Evolutionary conservation across 2,888 invertebrate species (phyloP).

Genomic region (Drosophila mayaguana): DNA sequence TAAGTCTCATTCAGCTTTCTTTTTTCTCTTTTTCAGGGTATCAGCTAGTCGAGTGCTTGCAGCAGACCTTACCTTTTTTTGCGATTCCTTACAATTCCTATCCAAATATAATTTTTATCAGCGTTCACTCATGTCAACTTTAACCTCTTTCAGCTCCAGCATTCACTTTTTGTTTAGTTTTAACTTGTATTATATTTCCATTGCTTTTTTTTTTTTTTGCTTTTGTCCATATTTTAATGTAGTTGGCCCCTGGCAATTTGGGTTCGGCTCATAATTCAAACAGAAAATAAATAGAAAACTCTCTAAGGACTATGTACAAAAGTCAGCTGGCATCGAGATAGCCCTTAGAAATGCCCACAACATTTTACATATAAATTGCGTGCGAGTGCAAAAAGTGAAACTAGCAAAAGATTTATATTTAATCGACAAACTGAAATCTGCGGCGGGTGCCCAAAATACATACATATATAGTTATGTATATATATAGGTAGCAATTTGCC

Average conservation of each 20-base stretch:
- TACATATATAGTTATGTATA: slow-evolving; percentile 7
- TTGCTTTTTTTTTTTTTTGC: slow-evolving; percentile 27
- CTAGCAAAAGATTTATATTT: slow-evolving; percentile 59
- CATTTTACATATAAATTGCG: slow-evolving; percentile 74
- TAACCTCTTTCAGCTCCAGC: slow-evolving; percentile 53
- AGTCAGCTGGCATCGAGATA: slow-evolving; percentile 45
- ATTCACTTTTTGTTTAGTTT: slow-evolving; percentile 48
- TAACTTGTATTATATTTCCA: slow-evolving; percentile 29
- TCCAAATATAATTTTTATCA: slow-evolving; percentile 62
- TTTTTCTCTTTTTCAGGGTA: too few species aligned
- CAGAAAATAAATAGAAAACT: slow-evolving; percentile 60
- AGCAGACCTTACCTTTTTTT: neutral
- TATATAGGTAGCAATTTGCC: slow-evolving; percentile 19
- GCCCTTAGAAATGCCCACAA: slow-evolving; percentile 39
- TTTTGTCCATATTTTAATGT: slow-evolving; percentile 63
- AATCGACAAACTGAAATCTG: slow-evolving; percentile 18
- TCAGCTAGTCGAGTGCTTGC: neutral
- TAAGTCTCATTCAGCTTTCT: too few species aligned
- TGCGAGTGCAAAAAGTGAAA: slow-evolving; percentile 53
- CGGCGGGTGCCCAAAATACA: slow-evolving; percentile 1
- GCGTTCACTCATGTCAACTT: slow-evolving; percentile 51
- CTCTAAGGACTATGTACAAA: slow-evolving; percentile 21
- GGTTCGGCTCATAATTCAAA: slow-evolving; percentile 68
- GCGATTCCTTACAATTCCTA: neutral
- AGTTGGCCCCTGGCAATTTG: slow-evolving; percentile 47